These are phyloP conservation scores for Cryptocephalus moraei DNA, from an alignment of 2,888 invertebrate genomes.

Conservation along the genomic window DNA sequence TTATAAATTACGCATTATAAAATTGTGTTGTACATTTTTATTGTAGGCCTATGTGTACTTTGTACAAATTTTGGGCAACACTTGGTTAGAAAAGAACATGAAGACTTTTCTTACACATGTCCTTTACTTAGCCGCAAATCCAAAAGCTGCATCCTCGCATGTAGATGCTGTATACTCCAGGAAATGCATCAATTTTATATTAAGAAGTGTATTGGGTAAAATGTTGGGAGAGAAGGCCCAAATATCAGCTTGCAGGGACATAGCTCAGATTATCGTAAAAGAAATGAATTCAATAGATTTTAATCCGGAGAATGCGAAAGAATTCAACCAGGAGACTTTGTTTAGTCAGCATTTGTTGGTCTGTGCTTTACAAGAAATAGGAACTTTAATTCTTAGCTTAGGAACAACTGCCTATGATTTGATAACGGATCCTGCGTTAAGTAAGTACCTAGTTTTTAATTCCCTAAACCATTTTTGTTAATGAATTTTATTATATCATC, in stretches of 20 bases:
- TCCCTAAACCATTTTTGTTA: too few species aligned
- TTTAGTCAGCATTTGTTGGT: constrained; percentile 86
- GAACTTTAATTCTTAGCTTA: constrained; percentile 77
- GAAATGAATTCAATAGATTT: constrained; percentile 94
- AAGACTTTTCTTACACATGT: constrained; percentile 79
- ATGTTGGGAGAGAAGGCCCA: constrained; percentile 97
- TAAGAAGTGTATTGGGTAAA: constrained; percentile 83
- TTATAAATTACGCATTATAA: neutral
- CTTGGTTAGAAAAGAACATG: constrained; percentile 91
- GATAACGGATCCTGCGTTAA: constrained; percentile 77
- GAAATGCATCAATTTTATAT: constrained; percentile 92
- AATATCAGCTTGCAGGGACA: constrained; percentile 87
- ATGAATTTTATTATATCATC: too few species aligned
- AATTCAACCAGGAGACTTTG: constrained; percentile 80
- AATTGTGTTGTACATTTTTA: constrained; percentile 19
- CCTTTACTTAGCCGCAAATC: constrained; percentile 87
- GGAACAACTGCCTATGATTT: constrained; percentile 93
- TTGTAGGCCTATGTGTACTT: constrained; percentile 87
- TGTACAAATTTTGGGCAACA: constrained; percentile 84
- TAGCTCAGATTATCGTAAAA: constrained; percentile 81
- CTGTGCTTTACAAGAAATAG: constrained; percentile 90
- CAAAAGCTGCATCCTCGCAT: constrained; percentile 90
- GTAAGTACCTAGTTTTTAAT: constrained; percentile 35
- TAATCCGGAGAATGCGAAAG: constrained; percentile 85
- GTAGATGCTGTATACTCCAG: constrained; percentile 96